A percentile compares a stretch with the other conserved stretches of the same genome.
These are phyloP conservation scores for Plecotus auritus DNA, from an alignment of 2,113 vertebrate species.

Conservation along the genomic window DNA sequence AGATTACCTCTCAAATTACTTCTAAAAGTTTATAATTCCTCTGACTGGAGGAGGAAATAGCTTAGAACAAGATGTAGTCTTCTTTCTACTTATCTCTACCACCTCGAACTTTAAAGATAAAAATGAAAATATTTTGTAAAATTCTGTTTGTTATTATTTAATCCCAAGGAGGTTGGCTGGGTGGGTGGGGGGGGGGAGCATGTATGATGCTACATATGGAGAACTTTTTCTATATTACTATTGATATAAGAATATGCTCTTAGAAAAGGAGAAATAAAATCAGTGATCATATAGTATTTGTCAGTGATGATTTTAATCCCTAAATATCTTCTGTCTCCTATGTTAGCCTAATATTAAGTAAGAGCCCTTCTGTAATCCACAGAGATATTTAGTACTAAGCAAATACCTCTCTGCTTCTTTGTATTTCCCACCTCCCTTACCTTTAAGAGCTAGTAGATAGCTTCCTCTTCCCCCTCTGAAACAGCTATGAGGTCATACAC, in stretches of 20 bases:
- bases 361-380: neutral
- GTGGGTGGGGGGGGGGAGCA: neutral
- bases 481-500: neutral
- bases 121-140: neutral
- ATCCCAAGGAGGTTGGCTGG: neutral
- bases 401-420: neutral
- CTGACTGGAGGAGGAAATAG: neutral
- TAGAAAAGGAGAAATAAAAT: neutral
- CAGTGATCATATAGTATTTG: neutral
- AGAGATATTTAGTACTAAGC: neutral
- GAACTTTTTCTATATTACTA: neutral
- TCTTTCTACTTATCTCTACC: neutral
- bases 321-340: neutral
- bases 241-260: neutral
- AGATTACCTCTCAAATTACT: neutral
- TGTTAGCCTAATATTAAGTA: neutral
- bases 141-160: neutral
- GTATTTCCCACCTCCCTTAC: neutral
- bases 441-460: neutral
- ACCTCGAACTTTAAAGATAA: neutral
- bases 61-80: neutral
- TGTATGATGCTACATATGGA: neutral
- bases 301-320: neutral
- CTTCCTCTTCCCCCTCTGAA: neutral
- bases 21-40: neutral